Evolutionary conservation across 2,797 vertebrate genomes (phyloP).

Genomic region (Myotis planiceps): DNA sequence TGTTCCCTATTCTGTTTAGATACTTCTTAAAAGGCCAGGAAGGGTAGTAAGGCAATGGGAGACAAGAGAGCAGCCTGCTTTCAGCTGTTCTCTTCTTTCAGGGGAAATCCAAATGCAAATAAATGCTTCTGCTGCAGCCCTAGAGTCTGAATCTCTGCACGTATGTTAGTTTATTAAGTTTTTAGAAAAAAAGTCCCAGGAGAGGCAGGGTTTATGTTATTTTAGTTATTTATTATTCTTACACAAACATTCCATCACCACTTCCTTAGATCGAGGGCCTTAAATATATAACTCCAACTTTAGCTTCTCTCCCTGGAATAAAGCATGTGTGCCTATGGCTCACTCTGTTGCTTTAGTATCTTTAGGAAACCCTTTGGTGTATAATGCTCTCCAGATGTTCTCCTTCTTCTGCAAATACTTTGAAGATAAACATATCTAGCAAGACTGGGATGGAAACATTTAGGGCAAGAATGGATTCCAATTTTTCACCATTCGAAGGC

Average conservation of each 20-base stretch:
- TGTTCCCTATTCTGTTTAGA: not conserved
- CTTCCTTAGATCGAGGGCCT: not conserved
- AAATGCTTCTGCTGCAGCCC: not conserved
- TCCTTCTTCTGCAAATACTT: not conserved
- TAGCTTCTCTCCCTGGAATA: not conserved
- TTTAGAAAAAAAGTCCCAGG: not conserved
- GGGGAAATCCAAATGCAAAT: not conserved
- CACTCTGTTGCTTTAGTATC: not conserved
- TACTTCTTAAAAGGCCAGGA: not conserved
- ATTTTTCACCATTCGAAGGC: not conserved
- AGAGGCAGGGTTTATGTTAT: not conserved
- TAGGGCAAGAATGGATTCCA: not conserved
- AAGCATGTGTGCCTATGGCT: not conserved
- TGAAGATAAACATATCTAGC: not conserved
- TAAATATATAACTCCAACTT: not conserved
- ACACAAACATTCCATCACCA: constrained; percentile 23
- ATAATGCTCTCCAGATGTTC: constrained; percentile 42
- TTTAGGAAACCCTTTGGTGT: constrained; percentile 11
- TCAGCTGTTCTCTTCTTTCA: not conserved
- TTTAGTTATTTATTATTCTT: constrained; percentile 48
- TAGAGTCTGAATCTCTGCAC: not conserved
- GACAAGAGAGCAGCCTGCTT: not conserved
- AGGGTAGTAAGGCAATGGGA: not conserved
- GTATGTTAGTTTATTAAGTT: not conserved
- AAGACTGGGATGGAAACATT: not conserved